phyloP scores from a whole-genome alignment of 2,888 invertebrate species.

The Ceriagrion tenellum region DNA sequence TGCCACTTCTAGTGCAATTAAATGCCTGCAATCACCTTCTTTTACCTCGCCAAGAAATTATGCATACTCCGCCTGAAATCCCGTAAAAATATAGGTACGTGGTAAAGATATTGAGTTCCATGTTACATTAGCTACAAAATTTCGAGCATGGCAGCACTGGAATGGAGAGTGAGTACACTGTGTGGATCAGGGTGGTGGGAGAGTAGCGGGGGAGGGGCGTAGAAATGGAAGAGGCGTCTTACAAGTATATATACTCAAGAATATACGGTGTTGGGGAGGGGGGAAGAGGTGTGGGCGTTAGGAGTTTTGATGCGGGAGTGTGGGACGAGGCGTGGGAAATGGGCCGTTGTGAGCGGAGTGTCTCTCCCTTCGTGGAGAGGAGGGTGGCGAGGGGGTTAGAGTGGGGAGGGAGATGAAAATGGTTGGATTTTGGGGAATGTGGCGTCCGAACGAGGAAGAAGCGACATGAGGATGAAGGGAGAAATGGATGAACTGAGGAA shows the following conservation, averaged over 20 bases:
- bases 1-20: too few relatives aligned
- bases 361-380: neutral
- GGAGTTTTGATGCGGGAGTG: neutral
- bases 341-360: conserved; percentile 35
- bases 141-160: too few relatives aligned
- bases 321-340: conserved; percentile 9
- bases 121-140: too few relatives aligned
- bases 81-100: too few relatives aligned
- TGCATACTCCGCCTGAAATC: too few relatives aligned
- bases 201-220: neutral
- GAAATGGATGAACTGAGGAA: neutral
- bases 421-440: neutral
- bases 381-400: neutral
- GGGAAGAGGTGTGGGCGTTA: neutral
- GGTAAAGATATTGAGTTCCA: too few relatives aligned
- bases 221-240: neutral
- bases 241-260: conserved; percentile 65
- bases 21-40: too few relatives aligned
- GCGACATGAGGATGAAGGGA: neutral
- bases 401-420: neutral
- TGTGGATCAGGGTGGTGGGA: neutral
- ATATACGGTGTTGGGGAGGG: neutral
- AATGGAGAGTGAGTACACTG: neutral
- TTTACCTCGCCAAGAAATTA: too few relatives aligned
- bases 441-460: neutral